These are phyloP conservation scores for Ctenosaura bakeri DNA, from an alignment of 2,797 vertebrate species.

Conservation along the genomic window DNA sequence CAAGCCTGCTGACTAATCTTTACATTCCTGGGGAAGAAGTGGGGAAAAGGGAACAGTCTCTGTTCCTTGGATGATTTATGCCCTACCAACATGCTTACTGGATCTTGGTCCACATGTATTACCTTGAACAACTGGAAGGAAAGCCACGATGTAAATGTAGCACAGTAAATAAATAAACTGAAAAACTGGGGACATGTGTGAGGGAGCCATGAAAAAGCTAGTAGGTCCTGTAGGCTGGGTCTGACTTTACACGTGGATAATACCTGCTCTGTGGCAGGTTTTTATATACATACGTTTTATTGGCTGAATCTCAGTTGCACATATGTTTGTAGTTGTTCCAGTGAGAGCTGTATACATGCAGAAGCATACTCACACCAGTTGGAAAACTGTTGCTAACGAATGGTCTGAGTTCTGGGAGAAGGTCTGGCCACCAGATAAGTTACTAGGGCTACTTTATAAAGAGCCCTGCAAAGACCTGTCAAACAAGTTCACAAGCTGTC, in stretches of 20 bases:
- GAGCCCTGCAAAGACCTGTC: neutral
- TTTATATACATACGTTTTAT: neutral
- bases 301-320: neutral
- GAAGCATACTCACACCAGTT: neutral
- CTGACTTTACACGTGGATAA: neutral
- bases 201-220: neutral
- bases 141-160: neutral
- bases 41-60: too few species aligned
- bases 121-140: neutral
- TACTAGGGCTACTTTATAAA: neutral
- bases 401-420: neutral
- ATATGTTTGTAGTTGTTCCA: neutral
- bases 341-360: neutral
- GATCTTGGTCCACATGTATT: neutral
- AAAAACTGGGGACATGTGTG: neutral
- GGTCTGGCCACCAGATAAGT: neutral
- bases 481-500: neutral
- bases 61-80: too few species aligned
- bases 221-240: neutral
- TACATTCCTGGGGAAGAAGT: too few species aligned
- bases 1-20: too few species aligned
- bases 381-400: neutral
- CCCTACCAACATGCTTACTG: too few species aligned
- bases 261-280: neutral
- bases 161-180: neutral